phyloP scores from a whole-genome alignment of 2,113 vertebrate species.

The Fukomys damarensis region DNA sequence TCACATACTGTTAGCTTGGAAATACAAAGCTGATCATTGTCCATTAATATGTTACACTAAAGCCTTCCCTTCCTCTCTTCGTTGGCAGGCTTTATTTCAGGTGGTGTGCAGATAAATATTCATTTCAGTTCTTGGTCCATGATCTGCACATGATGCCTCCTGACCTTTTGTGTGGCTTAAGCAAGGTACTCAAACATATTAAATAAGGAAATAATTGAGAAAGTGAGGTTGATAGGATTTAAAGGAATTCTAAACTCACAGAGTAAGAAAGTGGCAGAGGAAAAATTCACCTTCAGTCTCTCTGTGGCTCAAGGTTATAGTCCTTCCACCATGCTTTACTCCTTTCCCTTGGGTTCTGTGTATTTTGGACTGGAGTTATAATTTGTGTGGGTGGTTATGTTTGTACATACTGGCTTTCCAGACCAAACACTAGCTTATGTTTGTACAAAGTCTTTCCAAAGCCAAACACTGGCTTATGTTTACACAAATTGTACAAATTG shows the following conservation, averaged over 20 bases:
- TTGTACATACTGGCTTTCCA: conserved; percentile 20
- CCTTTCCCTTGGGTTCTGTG: background rate
- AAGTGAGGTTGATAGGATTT: background rate
- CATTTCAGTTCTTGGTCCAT: background rate
- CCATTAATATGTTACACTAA: background rate
- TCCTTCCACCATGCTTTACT: background rate
- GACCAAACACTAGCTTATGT: conserved; percentile 23
- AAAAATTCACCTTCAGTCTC: background rate
- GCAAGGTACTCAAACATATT: background rate
- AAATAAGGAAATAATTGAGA: background rate
- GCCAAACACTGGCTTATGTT: conserved; percentile 22
- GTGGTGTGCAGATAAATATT: background rate
- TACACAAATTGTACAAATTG: background rate
- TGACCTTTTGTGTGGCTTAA: background rate
- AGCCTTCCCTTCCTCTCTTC: background rate
- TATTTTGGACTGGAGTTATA: conserved; percentile 1
- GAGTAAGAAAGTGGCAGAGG: background rate
- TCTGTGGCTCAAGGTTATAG: background rate
- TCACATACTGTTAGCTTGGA: background rate
- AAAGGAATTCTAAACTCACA: background rate
- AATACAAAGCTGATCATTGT: background rate
- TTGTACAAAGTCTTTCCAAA: conserved; percentile 59
- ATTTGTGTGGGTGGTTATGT: background rate
- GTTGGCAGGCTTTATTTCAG: background rate
- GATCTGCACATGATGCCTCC: rapidly evolving